These are phyloP conservation scores for Cryptus armator DNA, from an alignment of 2,888 invertebrate genomes.

Conservation along the genomic window DNA sequence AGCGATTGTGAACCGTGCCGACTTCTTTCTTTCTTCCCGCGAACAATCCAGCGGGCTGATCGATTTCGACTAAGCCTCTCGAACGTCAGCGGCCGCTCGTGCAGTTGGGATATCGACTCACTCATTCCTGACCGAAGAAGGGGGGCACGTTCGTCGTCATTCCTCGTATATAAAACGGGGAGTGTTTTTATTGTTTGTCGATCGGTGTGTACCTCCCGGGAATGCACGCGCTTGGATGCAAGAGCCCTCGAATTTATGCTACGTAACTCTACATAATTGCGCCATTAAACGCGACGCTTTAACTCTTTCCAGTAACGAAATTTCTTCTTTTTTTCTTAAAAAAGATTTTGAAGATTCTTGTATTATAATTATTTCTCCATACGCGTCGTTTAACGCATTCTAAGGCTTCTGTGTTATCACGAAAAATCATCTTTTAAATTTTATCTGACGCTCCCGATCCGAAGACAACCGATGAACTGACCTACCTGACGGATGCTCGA, in stretches of 20 bases:
- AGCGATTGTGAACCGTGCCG: neutral
- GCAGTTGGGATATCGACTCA: slow-evolving; percentile 58
- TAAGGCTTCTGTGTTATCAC: no score
- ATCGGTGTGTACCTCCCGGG: slow-evolving; percentile 27
- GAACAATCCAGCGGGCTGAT: slow-evolving; percentile 60
- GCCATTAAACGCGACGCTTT: neutral
- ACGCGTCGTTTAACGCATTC: no score
- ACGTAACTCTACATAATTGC: neutral
- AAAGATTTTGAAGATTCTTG: neutral
- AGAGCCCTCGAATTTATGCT: slow-evolving; percentile 14
- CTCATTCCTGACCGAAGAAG: slow-evolving; percentile 43
- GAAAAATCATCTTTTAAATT: no score
- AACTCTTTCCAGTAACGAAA: neutral
- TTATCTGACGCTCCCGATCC: no score
- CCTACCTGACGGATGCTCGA: no score
- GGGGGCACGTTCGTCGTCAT: slow-evolving; percentile 35
- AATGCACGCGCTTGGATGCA: slow-evolving; percentile 30
- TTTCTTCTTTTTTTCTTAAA: neutral
- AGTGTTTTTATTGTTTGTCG: slow-evolving; percentile 54
- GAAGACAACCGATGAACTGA: no score
- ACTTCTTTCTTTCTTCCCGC: slow-evolving; percentile 13
- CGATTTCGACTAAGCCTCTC: slow-evolving; percentile 66
- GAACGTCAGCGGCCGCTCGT: slow-evolving; percentile 39
- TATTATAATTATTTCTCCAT: no score
- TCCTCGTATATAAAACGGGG: slow-evolving; percentile 37